Conservation (phyloP, 2,797 vertebrate species). For the Acropternis orthonyx region DNA sequence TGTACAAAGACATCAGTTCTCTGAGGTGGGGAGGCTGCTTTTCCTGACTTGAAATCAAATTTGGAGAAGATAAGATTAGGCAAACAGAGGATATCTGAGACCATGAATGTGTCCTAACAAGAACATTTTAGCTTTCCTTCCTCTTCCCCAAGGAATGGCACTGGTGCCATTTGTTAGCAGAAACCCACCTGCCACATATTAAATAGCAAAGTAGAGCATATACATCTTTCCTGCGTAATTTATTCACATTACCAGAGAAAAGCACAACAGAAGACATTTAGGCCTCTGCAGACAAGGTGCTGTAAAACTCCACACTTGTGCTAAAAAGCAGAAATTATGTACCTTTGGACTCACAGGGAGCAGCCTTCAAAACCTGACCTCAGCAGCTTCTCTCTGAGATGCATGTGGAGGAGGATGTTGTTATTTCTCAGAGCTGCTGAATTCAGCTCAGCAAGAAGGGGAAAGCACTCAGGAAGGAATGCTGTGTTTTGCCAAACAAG, state of each 20-base stretch:
- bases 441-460: neutral
- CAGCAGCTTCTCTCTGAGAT: neutral
- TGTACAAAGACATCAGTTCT: neutral
- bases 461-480: neutral
- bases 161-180: neutral
- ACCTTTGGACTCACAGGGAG: neutral
- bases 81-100: neutral
- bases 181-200: accelerated
- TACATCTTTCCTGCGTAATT: neutral
- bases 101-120: neutral
- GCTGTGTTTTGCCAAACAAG: neutral
- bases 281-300: neutral
- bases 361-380: neutral
- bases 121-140: neutral
- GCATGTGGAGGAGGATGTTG: neutral
- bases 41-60: neutral
- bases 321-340: neutral
- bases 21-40: neutral
- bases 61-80: neutral
- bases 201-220: neutral
- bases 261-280: neutral
- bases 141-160: neutral
- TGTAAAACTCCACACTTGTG: neutral
- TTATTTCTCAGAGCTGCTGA: neutral
- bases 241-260: neutral